These are phyloP conservation scores for Heliconius hortense DNA, from an alignment of 2,888 invertebrate species.

Conservation along the genomic window DNA sequence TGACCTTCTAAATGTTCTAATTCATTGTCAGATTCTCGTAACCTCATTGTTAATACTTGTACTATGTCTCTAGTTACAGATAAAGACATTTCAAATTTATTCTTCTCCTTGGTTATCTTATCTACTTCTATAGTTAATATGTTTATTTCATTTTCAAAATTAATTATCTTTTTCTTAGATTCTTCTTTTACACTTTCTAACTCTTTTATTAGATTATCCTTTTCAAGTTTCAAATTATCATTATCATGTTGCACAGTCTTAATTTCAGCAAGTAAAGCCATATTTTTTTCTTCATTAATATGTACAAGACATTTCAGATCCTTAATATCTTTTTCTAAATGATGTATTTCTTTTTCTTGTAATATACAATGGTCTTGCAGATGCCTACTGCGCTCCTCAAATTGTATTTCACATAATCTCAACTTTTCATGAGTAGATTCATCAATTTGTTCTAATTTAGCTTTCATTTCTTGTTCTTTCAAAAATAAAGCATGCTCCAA, in stretches of 20 bases:
- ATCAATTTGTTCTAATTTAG: slow-evolving; percentile 74
- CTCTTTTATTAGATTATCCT: slow-evolving; percentile 54
- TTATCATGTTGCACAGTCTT: slow-evolving; percentile 59
- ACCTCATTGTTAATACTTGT: slow-evolving; percentile 80
- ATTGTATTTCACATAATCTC: slow-evolving; percentile 74
- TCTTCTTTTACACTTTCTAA: slow-evolving; percentile 64
- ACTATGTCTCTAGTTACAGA: slow-evolving; percentile 82
- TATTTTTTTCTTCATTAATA: slow-evolving; percentile 61
- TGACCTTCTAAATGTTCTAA: slow-evolving; percentile 79
- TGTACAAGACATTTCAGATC: slow-evolving; percentile 62
- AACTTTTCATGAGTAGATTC: slow-evolving; percentile 73
- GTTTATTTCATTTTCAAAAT: slow-evolving; percentile 72
- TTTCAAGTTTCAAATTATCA: slow-evolving; percentile 57
- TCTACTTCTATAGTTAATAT: slow-evolving; percentile 72
- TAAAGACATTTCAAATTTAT: slow-evolving; percentile 82
- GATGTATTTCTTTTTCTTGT: slow-evolving; percentile 62
- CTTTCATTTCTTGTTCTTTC: slow-evolving; percentile 72
- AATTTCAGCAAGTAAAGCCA: slow-evolving; percentile 59
- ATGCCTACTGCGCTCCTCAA: slow-evolving; percentile 68
- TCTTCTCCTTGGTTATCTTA: slow-evolving; percentile 75
- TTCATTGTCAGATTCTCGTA: slow-evolving; percentile 83
- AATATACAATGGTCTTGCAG: slow-evolving; percentile 67
- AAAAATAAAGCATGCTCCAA: slow-evolving; percentile 60
- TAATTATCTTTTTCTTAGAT: slow-evolving; percentile 62
- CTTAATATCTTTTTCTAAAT: slow-evolving; percentile 63